These are phyloP conservation scores for Gila orcuttii DNA, from an alignment of 2,113 vertebrate species.

Conservation along the genomic window DNA sequence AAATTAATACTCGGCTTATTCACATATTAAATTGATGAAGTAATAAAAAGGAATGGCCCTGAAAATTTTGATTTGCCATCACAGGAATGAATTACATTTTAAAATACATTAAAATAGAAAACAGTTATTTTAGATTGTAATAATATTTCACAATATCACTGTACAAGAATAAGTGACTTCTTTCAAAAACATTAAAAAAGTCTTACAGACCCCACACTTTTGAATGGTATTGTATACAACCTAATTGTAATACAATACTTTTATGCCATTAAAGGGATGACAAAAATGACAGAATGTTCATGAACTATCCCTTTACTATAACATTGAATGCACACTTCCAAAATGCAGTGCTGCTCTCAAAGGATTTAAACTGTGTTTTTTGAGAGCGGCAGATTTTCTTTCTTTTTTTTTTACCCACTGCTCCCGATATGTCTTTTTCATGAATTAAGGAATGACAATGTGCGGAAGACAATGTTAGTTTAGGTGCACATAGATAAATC, in stretches of 20 bases:
- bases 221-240: not conserved
- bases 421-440: not conserved
- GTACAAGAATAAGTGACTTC: not conserved
- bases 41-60: not conserved
- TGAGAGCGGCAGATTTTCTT: not conserved
- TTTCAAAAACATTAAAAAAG: too few relatives aligned
- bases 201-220: not conserved
- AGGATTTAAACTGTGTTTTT: not conserved
- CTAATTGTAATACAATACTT: not conserved
- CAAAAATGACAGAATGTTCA: not conserved
- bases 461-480: not conserved
- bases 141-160: not conserved
- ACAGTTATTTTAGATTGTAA: not conserved
- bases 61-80: not conserved
- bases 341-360: not conserved
- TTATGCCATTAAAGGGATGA: not conserved
- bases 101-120: not conserved
- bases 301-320: not conserved
- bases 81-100: not conserved
- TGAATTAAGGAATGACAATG: not conserved
- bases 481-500: constrained; percentile 6
- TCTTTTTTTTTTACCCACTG: not conserved
- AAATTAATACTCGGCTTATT: not conserved
- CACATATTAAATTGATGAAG: not conserved
- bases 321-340: not conserved